Evolutionary conservation across 2,113 vertebrate species (phyloP).

Genomic region (Anolis carolinensis): DNA sequence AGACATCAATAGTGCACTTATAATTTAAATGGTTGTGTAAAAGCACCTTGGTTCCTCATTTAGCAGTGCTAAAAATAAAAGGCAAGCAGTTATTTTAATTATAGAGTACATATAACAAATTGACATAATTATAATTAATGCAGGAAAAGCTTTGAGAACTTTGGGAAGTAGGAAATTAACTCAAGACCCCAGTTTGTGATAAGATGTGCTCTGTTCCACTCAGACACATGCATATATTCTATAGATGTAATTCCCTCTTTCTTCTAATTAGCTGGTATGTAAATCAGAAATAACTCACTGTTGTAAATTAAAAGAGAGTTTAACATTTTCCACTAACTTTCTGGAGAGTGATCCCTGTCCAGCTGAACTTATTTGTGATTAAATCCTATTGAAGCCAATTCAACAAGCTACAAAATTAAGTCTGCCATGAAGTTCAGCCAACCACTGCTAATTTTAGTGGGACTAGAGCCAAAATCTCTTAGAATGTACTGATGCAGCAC

Average conservation of each 20-base stretch:
- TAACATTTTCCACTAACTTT: background rate
- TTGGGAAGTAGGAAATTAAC: constrained; percentile 55
- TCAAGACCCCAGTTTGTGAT: constrained; percentile 19
- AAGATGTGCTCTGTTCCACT: background rate
- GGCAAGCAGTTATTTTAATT: constrained; percentile 57
- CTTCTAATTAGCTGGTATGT: background rate
- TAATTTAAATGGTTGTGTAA: fast-evolving
- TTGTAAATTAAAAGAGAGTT: background rate
- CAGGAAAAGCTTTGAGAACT: constrained; percentile 53
- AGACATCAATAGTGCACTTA: background rate
- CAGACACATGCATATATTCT: background rate
- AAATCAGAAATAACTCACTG: background rate
- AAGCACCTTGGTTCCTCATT: background rate
- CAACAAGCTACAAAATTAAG: background rate
- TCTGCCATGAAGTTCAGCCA: background rate
- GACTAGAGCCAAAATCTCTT: background rate
- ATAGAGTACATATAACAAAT: constrained; percentile 67
- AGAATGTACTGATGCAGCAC: background rate
- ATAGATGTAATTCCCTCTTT: background rate
- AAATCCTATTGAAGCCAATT: background rate
- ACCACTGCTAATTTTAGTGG: background rate
- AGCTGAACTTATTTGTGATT: background rate
- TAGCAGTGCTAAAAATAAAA: constrained; percentile 53
- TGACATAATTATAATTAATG: constrained; percentile 65
- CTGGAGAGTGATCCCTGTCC: background rate